Evolutionary conservation across 2,797 vertebrate genomes (phyloP).

Genomic region (Bovichtus diacanthus): DNA sequence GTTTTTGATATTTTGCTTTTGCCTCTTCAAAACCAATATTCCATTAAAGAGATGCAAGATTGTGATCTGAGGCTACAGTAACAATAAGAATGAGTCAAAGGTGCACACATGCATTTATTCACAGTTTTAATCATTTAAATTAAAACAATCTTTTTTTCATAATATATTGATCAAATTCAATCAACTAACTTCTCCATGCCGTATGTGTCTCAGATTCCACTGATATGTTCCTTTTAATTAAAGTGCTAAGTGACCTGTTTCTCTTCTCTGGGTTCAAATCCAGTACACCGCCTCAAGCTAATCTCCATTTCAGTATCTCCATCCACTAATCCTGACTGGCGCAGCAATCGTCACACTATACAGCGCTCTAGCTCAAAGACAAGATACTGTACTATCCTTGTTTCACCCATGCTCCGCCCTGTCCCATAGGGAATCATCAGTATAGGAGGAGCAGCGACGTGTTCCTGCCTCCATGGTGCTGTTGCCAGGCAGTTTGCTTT

Average conservation of each 20-base stretch:
- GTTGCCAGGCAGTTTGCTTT: conserved; percentile 82
- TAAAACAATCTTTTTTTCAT: conserved; percentile 22
- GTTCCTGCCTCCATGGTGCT: conserved; percentile 58
- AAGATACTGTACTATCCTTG: conserved; percentile 40
- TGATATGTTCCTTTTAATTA: conserved; percentile 63
- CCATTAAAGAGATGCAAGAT: neutral
- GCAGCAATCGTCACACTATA: conserved; percentile 55
- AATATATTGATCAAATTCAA: conserved; percentile 33
- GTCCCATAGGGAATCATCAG: conserved; percentile 55
- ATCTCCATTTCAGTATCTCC: conserved; percentile 71
- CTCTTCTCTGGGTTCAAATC: conserved; percentile 59
- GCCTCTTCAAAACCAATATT: neutral
- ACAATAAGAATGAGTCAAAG: neutral
- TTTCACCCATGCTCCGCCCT: conserved; percentile 58
- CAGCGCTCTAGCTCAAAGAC: conserved; percentile 64
- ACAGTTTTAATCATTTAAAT: neutral
- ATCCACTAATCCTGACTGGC: conserved; percentile 63
- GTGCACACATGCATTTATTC: neutral
- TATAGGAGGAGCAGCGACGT: conserved; percentile 58
- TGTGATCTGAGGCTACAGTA: neutral
- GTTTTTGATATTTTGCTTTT: neutral
- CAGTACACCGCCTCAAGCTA: conserved; percentile 57
- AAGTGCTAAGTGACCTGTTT: conserved; percentile 68
- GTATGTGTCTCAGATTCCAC: conserved; percentile 20
- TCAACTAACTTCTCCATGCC: conserved; percentile 9